Percentiles rank a stretch among this genome's conserved stretches.
Conservation (phyloP, 1,140 invertebrate genomes). For the Caenorhabditis latens region DNA sequence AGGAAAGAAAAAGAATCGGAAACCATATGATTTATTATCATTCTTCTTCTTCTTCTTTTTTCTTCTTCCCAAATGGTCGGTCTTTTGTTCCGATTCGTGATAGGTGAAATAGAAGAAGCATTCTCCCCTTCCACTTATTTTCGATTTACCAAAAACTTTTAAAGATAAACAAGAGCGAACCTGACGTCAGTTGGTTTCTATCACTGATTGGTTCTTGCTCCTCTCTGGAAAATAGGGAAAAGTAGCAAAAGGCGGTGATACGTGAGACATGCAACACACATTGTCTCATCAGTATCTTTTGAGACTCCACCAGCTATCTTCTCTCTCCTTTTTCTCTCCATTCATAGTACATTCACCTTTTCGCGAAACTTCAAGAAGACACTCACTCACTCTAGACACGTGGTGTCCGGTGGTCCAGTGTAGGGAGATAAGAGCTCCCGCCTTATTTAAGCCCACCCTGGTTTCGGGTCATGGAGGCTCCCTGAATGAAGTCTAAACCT, state of each 20-base stretch:
- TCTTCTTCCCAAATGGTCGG: background rate
- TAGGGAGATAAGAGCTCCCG: too few species aligned
- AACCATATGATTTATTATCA: constrained; percentile 27
- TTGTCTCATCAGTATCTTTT: background rate
- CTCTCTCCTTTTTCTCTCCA: background rate
- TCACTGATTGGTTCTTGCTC: background rate
- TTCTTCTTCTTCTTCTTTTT: background rate
- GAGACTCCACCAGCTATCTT: background rate
- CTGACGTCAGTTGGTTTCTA: constrained; percentile 24
- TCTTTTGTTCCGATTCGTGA: background rate
- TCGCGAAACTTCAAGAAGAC: constrained; percentile 38
- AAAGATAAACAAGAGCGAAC: constrained; percentile 30
- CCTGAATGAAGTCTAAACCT: constrained; percentile 11
- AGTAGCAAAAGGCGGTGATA: background rate
- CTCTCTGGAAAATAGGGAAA: background rate
- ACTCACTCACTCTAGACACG: background rate
- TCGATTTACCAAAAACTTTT: constrained; percentile 21
- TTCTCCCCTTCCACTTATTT: background rate
- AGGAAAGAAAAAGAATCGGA: constrained; percentile 4
- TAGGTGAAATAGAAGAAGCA: background rate
- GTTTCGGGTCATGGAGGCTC: background rate
- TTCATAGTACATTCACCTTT: constrained; percentile 47
- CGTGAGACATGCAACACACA: constrained; percentile 37
- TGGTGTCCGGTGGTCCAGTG: background rate
- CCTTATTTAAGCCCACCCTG: background rate